phyloP scores from a whole-genome alignment of 2,113 vertebrate genomes.

The Lophotis ruficrista region DNA sequence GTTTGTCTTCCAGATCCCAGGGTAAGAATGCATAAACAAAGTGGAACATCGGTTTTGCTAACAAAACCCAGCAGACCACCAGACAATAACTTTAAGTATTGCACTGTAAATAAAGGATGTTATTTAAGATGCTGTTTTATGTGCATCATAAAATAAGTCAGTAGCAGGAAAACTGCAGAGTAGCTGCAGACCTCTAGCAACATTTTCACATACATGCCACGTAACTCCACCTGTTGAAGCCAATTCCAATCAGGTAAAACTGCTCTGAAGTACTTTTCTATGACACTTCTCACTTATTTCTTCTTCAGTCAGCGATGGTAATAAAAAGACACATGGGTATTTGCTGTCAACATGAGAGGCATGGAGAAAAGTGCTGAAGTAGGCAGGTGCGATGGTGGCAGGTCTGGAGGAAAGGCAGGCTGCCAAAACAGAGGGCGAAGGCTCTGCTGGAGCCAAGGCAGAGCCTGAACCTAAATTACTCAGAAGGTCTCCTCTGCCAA shows the following conservation, averaged over 20 bases:
- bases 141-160: background rate
- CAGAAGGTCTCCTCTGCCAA: background rate
- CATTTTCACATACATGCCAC: background rate
- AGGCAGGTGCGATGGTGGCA: background rate
- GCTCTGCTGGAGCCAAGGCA: background rate
- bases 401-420: background rate
- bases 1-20: background rate
- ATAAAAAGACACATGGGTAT: background rate
- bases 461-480: background rate
- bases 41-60: background rate
- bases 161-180: background rate
- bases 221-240: background rate
- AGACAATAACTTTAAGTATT: background rate
- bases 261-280: background rate
- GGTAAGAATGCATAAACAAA: conserved; percentile 4
- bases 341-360: background rate
- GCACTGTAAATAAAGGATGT: background rate
- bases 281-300: background rate
- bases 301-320: background rate
- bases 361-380: background rate
- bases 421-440: background rate
- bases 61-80: conserved; percentile 7
- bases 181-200: background rate
- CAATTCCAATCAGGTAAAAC: background rate
- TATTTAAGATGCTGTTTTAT: conserved; percentile 10